Evolutionary conservation across 2,797 vertebrate species (phyloP).

Genomic region (Poecilia gillii): DNA sequence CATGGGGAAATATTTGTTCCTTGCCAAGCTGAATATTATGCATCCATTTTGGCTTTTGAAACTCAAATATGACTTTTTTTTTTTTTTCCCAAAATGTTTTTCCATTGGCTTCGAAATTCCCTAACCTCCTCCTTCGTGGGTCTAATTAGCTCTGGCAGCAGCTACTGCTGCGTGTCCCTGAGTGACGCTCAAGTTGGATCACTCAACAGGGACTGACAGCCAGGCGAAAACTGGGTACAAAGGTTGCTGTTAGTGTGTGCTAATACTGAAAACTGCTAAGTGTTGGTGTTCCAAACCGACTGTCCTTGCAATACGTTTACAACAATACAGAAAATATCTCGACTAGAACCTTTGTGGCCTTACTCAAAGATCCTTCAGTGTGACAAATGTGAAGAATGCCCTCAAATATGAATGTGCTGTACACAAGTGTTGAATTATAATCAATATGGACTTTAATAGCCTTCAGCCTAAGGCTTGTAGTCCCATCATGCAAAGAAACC

Average conservation of each 20-base stretch:
- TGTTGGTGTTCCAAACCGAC: neutral
- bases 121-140: slow-evolving; percentile 44
- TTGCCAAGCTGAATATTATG: slow-evolving; percentile 2
- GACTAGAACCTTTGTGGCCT: neutral
- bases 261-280: slow-evolving; percentile 12
- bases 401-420: neutral
- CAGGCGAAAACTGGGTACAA: slow-evolving; percentile 32
- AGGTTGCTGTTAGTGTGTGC: slow-evolving; percentile 11
- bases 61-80: slow-evolving; percentile 22
- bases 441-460: neutral
- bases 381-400: neutral
- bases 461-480: neutral
- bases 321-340: neutral
- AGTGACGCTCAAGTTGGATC: slow-evolving; percentile 54
- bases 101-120: slow-evolving; percentile 32
- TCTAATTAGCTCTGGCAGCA: slow-evolving; percentile 58
- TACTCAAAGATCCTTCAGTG: neutral
- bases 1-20: neutral
- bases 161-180: slow-evolving; percentile 35
- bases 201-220: slow-evolving; percentile 50
- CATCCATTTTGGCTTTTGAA: slow-evolving; percentile 25
- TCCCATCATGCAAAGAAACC: neutral
- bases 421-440: neutral
- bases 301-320: neutral
- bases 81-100: slow-evolving; percentile 35